Evolutionary conservation across 2,113 vertebrate genomes (phyloP).

Genomic region (Callorhinus ursinus): DNA sequence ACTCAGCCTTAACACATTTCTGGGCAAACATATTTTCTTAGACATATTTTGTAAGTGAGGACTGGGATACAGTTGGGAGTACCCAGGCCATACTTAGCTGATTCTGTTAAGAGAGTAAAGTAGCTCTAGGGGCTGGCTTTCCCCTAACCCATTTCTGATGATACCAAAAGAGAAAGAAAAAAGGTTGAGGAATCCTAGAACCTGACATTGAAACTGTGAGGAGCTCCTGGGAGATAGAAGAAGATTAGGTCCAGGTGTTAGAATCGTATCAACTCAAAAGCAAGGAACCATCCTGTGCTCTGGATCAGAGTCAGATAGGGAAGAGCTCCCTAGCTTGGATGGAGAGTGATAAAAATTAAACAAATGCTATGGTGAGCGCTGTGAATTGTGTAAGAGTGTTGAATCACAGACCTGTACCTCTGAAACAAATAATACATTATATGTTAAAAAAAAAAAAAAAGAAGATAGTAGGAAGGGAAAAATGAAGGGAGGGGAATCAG

Average conservation of each 20-base stretch:
- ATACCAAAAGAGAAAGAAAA: not conserved
- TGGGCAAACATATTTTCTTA: not conserved
- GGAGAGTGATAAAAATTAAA: not conserved
- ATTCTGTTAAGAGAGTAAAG: not conserved
- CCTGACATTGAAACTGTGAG: not conserved
- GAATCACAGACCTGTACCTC: too few relatives aligned
- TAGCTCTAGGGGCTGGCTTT: not conserved
- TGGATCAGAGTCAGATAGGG: not conserved
- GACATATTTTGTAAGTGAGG: not conserved
- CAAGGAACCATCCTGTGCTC: not conserved
- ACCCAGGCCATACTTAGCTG: not conserved
- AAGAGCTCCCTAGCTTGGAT: not conserved
- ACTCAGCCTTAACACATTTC: not conserved
- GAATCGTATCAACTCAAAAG: not conserved
- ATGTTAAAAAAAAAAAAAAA: too few relatives aligned
- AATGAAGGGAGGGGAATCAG: too few relatives aligned
- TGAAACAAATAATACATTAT: too few relatives aligned
- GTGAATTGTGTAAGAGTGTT: too few relatives aligned
- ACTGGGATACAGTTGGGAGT: not conserved
- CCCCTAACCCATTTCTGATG: not conserved
- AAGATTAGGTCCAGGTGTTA: not conserved
- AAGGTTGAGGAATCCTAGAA: not conserved
- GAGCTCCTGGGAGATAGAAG: not conserved
- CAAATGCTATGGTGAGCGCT: not conserved
- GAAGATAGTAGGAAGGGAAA: too few relatives aligned